A percentile compares a stretch with the other conserved stretches of the same genome.
These are phyloP conservation scores for Akabosia matsudoensis DNA, from an alignment of 1,140 invertebrate genomes.

Conservation along the genomic window DNA sequence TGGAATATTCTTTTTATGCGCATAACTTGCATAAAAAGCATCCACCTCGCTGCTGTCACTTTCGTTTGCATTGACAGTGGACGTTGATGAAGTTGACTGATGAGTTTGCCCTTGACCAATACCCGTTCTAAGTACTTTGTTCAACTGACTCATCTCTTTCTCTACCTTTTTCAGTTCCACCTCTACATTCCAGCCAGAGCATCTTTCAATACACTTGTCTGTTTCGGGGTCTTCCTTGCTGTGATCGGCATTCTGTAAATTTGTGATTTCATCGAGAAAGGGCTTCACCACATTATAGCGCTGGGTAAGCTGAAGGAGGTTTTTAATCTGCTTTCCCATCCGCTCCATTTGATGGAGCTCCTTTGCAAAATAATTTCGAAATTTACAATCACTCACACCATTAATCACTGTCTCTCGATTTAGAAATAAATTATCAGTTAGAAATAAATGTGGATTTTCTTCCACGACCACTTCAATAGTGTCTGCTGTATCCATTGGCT, in stretches of 20 bases:
- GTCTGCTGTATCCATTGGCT: not conserved
- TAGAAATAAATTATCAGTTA: not conserved
- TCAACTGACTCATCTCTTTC: slow-evolving; percentile 29
- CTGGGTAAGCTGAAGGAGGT: slow-evolving; percentile 33
- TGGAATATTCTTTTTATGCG: not conserved
- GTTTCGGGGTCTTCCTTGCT: slow-evolving; percentile 25
- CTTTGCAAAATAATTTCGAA: slow-evolving; percentile 36
- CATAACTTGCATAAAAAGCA: not conserved
- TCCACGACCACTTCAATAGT: slow-evolving; percentile 7
- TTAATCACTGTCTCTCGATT: not conserved
- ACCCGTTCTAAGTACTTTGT: slow-evolving; percentile 5
- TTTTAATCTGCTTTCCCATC: slow-evolving; percentile 43
- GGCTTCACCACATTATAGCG: slow-evolving; percentile 39
- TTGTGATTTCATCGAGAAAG: slow-evolving; percentile 35
- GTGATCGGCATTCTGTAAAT: slow-evolving; percentile 31
- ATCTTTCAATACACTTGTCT: slow-evolving; percentile 42
- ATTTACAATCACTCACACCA: slow-evolving; percentile 34
- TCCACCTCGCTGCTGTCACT: not conserved
- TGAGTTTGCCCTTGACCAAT: not conserved
- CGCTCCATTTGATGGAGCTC: slow-evolving; percentile 41
- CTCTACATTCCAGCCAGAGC: slow-evolving; percentile 45
- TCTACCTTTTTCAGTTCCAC: slow-evolving; percentile 41
- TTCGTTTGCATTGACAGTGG: not conserved
- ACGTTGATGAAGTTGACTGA: not conserved
- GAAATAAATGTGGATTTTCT: not conserved